Percentiles rank a stretch among this genome's conserved stretches.
Conservation (phyloP, 1,140 invertebrate species). For the Solenopsis fugax region DNA sequence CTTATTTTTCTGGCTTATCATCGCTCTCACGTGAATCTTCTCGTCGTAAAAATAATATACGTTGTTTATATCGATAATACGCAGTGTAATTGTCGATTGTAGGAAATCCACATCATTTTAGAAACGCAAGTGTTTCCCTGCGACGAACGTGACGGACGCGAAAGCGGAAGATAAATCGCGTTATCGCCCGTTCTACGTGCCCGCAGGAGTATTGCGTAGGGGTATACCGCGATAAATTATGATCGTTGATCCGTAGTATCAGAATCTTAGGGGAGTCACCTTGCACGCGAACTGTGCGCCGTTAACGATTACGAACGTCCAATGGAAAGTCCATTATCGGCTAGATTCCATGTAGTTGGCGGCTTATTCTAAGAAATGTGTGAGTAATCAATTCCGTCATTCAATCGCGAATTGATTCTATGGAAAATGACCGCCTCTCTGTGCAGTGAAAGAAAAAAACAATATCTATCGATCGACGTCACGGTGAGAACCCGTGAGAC, state of each 20-base stretch:
- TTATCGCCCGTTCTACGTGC: slow-evolving; percentile 13
- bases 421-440: slow-evolving; percentile 10
- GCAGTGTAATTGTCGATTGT: neutral
- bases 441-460: neutral
- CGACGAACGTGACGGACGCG: neutral
- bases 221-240: slow-evolving; percentile 4
- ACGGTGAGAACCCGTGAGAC: neutral
- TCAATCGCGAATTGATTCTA: slow-evolving; percentile 25
- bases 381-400: slow-evolving; percentile 40
- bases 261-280: slow-evolving; percentile 14
- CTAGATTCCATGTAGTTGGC: slow-evolving; percentile 7
- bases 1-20: neutral
- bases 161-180: neutral
- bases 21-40: slow-evolving; percentile 10
- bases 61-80: neutral
- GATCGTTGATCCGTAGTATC: slow-evolving; percentile 34
- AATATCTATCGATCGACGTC: neutral
- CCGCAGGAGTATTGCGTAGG: neutral
- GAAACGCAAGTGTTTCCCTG: neutral
- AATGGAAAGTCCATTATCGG: slow-evolving; percentile 27
- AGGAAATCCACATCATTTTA: neutral
- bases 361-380: neutral
- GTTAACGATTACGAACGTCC: neutral
- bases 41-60: neutral
- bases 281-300: neutral